Evolutionary conservation across 1,140 invertebrate genomes (phyloP), one percentile per base, ranked within the genome.

Genomic region (Sesamia nonagrioides): DNA sequence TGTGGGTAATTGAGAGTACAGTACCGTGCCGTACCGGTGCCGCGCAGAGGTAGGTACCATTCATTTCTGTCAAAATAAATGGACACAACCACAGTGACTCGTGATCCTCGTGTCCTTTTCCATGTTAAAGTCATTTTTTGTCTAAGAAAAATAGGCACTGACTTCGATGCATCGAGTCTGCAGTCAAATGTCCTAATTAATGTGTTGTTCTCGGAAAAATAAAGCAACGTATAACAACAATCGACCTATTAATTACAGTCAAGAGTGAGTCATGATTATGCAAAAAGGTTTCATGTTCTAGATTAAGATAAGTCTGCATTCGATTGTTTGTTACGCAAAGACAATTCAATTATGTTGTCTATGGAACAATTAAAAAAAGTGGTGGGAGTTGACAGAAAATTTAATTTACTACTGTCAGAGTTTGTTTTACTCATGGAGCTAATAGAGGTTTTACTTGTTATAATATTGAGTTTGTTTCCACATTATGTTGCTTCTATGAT

Each of bases 101-200:
- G 88, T 89, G 89, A 87, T 85, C 78, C 63, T 78, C 37, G 82
- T 79, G 90, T 88, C 89, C 90, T 91, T 85, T 86, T 84, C 85
- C 79, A 79, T 74, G 77, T 81, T 85, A 91, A 91, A 88, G 89
- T 89, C 89, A 87, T 89, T 91, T 90, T 91, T 90, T 91, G 85
- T 88, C 82, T 86, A 84, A 78, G 71, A 82, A 84, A 60, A 84
- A 82, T 78, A 82, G 21, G n/a, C 1, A 2, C 40, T 27, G 48
- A 66, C 74, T 66, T 77, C 42, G 74, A 75, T 77, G 74, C 74
- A 77, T 68, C 35, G 21, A 40, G 35, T 35, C 21, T 37, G 73
- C 73, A 63, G 58, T 63, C 74, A 77, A 77, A 54, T 77, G 45
- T 68, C 61, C 17, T 68, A 77, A 68, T 77, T 66, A 56, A 72